Conservation (phyloP, 2,113 vertebrate genomes). For the Nothoprocta perdicaria region DNA sequence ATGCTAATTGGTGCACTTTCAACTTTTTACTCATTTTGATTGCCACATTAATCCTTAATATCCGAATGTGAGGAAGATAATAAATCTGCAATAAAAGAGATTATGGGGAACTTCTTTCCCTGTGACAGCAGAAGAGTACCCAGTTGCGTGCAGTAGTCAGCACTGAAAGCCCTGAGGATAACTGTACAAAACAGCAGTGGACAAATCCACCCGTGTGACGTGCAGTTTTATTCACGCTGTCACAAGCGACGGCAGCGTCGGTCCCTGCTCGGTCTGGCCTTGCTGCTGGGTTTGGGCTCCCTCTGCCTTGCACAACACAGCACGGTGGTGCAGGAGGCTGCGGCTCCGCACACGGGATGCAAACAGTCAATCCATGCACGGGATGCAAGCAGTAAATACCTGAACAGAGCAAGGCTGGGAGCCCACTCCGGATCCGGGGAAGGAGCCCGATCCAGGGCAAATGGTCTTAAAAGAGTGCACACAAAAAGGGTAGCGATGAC, state of each 20-base stretch:
- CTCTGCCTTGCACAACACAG: no score
- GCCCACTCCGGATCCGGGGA: fast-evolving
- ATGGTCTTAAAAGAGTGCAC: neutral
- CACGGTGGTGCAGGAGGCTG: no score
- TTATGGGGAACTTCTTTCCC: neutral
- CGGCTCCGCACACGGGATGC: no score
- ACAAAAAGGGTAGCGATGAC: neutral
- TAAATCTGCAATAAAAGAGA: neutral
- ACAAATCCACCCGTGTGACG: neutral
- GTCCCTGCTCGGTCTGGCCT: fast-evolving
- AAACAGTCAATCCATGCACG: no score
- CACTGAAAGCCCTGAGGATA: neutral
- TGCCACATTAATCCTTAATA: constrained; percentile 35
- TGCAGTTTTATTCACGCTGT: neutral
- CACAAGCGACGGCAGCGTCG: neutral
- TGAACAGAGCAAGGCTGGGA: neutral
- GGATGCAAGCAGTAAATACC: no score
- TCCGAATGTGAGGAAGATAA: neutral
- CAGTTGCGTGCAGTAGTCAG: neutral
- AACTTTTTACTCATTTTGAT: constrained; percentile 1
- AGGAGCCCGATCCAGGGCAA: fast-evolving
- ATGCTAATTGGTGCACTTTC: constrained; percentile 44
- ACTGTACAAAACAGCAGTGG: neutral
- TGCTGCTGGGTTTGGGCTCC: fast-evolving
- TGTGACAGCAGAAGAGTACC: neutral